Base-by-base conservation (phyloP, 1,140 invertebrate genomes). In the Ladona fulva region DNA sequence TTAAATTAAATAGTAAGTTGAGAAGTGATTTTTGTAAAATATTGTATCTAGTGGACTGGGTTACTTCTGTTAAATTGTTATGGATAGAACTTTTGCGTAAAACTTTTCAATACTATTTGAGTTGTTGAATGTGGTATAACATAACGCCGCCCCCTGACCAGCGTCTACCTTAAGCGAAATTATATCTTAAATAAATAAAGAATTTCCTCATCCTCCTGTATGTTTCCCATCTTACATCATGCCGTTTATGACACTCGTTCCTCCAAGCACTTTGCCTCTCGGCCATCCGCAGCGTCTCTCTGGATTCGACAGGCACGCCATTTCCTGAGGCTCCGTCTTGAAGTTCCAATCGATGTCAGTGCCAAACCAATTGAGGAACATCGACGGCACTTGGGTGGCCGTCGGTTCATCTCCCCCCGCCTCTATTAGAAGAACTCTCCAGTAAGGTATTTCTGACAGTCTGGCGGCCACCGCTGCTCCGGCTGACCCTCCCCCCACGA, bases 201-300 rank as follows among this genome's bases (percentile, higher is more conserved):
- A n/a, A n/a, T n/a, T n/a, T n/a, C n/a, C n/a, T n/a, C n/a, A n/a
- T n/a, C n/a, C n/a, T n/a, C 12, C 3, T 66, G 52, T 19, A 6
- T 19, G 52, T 19, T 12, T 66, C 52, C 52, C 14, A 6, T 66
- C 52, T 66, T 22, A 66, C 86, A 96, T 96, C 96, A 99, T 98
- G 0, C 95, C 96, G 84, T 99, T 99, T 85, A 99, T 90, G 0
- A 96, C 94, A 29, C 95, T 96, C 0, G 95, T 97, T 0, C 97
- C 97, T 24, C 96, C 96, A 1, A 96, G 84, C 0, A 95, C 93
- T 86, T 95, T 96, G 82, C 93, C 94, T 82, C 93, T 88, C 0
- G 94, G 93, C 94, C 93, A 95, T 81, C 91, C 92, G 83, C 93
- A 95, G 77, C 90, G 89, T 78, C 90, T 87, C 42, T 92, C 91